These are phyloP conservation scores for Monomorium pharaonis DNA, from an alignment of 1,140 invertebrate genomes.

Conservation along the genomic window DNA sequence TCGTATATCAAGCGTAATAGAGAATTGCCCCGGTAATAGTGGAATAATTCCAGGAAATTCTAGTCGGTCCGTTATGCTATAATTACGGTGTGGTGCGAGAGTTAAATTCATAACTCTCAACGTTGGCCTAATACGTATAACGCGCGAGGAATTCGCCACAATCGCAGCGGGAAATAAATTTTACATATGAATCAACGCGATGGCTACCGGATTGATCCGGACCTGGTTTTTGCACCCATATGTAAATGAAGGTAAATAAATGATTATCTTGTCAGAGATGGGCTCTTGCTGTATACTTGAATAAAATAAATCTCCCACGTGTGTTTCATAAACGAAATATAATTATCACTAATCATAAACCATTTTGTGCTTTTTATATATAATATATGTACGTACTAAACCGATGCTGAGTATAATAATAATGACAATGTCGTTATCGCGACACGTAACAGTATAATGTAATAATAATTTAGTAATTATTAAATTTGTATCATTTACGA, in stretches of 20 bases:
- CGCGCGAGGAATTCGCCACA: slow-evolving; percentile 3
- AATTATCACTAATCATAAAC: slow-evolving; percentile 45
- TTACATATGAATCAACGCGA: not conserved
- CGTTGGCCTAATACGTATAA: not conserved
- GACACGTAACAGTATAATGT: slow-evolving; percentile 21
- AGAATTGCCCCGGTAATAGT: slow-evolving; percentile 52
- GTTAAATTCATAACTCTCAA: slow-evolving; percentile 32
- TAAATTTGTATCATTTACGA: slow-evolving; percentile 24
- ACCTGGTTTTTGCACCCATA: slow-evolving; percentile 48
- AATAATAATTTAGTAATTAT: not conserved
- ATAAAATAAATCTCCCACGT: slow-evolving; percentile 48
- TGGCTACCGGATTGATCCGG: slow-evolving; percentile 10
- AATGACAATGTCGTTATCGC: slow-evolving; percentile 23
- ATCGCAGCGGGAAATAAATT: slow-evolving; percentile 34
- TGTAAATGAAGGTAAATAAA: slow-evolving; percentile 64
- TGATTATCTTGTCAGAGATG: slow-evolving; percentile 57
- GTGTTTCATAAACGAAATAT: slow-evolving; percentile 14
- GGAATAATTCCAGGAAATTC: slow-evolving; percentile 59
- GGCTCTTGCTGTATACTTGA: slow-evolving; percentile 30
- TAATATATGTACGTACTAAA: slow-evolving; percentile 26
- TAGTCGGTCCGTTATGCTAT: slow-evolving; percentile 32
- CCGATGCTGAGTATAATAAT: not conserved
- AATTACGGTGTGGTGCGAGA: slow-evolving; percentile 40
- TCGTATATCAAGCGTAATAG: slow-evolving; percentile 65
- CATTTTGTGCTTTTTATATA: slow-evolving; percentile 21